phyloP scores from a whole-genome alignment of 2,113 vertebrate genomes.

The Myrmophylax atrothorax region DNA sequence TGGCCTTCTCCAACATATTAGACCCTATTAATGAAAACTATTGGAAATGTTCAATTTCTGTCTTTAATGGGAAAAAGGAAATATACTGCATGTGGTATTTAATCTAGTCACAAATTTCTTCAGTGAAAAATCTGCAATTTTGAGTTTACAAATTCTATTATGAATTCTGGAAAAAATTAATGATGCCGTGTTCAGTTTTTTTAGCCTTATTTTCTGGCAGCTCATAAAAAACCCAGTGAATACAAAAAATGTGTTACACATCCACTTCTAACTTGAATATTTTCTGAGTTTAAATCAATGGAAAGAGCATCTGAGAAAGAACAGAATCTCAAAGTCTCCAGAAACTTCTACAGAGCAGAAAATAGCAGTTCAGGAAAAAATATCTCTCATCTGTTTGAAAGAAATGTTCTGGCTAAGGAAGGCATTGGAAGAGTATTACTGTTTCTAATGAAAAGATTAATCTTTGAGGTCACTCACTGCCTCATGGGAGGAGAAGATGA shows the following conservation, averaged over 20 bases:
- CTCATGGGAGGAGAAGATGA: background rate
- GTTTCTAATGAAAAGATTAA: background rate
- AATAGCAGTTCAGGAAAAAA: background rate
- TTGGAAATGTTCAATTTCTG: background rate
- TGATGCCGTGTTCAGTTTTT: accelerated
- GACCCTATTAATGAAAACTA: background rate
- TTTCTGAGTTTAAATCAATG: background rate
- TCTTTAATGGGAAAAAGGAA: background rate
- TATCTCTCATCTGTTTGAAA: background rate
- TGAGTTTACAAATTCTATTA: background rate
- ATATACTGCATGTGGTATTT: background rate
- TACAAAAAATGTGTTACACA: background rate
- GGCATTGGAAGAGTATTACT: background rate
- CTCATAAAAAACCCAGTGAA: background rate
- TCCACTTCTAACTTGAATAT: background rate
- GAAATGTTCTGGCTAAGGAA: background rate
- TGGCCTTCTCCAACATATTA: background rate
- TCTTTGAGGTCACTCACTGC: background rate
- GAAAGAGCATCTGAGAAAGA: background rate
- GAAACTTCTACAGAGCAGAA: background rate
- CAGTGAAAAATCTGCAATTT: background rate
- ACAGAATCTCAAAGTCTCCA: background rate
- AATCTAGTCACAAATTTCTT: background rate
- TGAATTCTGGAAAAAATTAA: background rate
- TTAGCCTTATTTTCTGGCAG: background rate